Conservation (phyloP, 2,888 invertebrate species). For the Leptogaster cylindrica region DNA sequence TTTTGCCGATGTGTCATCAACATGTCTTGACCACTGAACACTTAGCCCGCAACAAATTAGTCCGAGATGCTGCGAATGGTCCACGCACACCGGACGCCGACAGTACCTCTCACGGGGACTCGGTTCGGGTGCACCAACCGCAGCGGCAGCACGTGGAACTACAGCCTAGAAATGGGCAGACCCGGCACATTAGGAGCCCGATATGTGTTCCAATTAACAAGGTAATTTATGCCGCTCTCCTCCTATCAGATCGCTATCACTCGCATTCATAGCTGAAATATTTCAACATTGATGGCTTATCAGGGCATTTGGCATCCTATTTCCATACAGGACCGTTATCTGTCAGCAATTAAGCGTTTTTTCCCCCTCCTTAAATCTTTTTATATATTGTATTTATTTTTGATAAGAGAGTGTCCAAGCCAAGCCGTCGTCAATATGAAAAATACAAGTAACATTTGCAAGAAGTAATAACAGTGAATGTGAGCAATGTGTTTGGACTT, state of each 20-base stretch:
- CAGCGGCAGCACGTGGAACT: too few species aligned
- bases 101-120: too few species aligned
- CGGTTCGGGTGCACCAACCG: too few species aligned
- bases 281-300: slow-evolving; percentile 17
- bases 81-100: neutral
- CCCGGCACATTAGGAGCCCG: neutral
- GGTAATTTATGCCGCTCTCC: neutral
- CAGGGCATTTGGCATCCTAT: slow-evolving; percentile 18
- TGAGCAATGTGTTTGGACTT: slow-evolving; percentile 29
- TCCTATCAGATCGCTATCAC: neutral
- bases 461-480: slow-evolving; percentile 14
- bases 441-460: slow-evolving; percentile 8
- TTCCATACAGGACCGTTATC: slow-evolving; percentile 20
- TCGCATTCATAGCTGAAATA: slow-evolving; percentile 1
- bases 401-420: slow-evolving; percentile 35
- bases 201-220: slow-evolving; percentile 6
- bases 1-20: slow-evolving; percentile 14
- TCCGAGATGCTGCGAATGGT: neutral
- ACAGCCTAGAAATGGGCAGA: neutral
- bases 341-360: slow-evolving; percentile 16
- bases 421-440: slow-evolving; percentile 7
- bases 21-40: slow-evolving; percentile 17
- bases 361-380: slow-evolving; percentile 9
- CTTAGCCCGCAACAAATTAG: neutral
- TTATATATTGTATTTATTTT: neutral